A percentile compares a stretch with the other conserved stretches of the same genome.
These are phyloP conservation scores for Tholera decimalis DNA, from an alignment of 2,888 invertebrate species.

Conservation along the genomic window DNA sequence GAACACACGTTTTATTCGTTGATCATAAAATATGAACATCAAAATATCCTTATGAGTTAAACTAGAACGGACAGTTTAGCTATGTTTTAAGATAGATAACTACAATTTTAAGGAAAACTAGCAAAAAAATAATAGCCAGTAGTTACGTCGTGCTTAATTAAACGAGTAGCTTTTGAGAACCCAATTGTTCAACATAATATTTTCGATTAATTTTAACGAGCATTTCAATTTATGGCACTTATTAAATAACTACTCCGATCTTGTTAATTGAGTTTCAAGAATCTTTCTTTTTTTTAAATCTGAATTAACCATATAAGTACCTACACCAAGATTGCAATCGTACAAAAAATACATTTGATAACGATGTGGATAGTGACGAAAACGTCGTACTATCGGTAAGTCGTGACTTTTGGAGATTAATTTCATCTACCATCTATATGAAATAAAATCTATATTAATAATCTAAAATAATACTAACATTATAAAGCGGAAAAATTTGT, in stretches of 20 bases:
- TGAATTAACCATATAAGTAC: too few relatives aligned
- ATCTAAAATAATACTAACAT: too few relatives aligned
- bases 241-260: conserved; percentile 15
- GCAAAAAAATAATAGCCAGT: conserved; percentile 23
- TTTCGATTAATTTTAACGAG: conserved; percentile 23
- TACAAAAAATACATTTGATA: neutral
- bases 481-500: too few relatives aligned
- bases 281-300: too few relatives aligned
- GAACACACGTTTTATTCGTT: neutral
- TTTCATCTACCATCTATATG: neutral
- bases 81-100: conserved; percentile 25
- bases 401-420: neutral
- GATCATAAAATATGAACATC: neutral
- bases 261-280: conserved; percentile 1
- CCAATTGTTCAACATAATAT: conserved; percentile 20
- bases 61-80: conserved; percentile 8
- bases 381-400: conserved; percentile 5
- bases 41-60: conserved; percentile 3
- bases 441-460: too few relatives aligned
- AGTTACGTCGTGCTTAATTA: conserved; percentile 10
- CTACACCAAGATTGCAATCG: neutral
- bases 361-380: conserved; percentile 2
- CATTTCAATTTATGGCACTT: neutral
- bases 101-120: conserved; percentile 35
- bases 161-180: neutral